Percentiles rank a stretch among this genome's conserved stretches.
phyloP scores from a whole-genome alignment of 1,140 invertebrate species.

The Drosophila lini region DNA sequence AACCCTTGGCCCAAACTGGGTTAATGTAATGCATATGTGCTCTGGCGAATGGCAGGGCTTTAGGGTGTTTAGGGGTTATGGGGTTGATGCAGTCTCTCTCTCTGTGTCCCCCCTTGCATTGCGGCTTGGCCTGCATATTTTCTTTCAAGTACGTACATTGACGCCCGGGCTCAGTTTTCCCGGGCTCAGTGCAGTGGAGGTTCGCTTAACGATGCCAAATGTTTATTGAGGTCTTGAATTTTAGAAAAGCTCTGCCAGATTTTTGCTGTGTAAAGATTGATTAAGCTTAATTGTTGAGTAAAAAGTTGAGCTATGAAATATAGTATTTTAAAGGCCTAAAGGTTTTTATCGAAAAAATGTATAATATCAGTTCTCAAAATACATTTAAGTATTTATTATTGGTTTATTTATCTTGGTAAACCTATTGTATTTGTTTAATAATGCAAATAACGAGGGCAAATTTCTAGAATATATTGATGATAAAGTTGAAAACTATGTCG shows the following conservation, averaged over 20 bases:
- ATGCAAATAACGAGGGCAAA: not conserved
- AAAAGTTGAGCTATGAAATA: no score
- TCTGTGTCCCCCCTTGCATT: conserved; percentile 11
- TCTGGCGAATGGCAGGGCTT: conserved; percentile 12
- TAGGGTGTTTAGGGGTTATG: conserved; percentile 8
- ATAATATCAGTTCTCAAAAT: not conserved
- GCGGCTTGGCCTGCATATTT: conserved; percentile 72
- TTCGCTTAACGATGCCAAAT: conserved; percentile 23
- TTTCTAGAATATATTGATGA: not conserved
- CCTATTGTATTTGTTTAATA: not conserved
- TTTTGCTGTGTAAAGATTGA: not conserved
- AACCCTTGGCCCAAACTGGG: conserved; percentile 67
- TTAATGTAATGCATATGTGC: conserved; percentile 74
- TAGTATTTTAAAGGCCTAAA: no score
- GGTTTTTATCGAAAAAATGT: not conserved
- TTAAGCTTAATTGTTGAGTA: not conserved
- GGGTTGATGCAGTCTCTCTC: conserved; percentile 40
- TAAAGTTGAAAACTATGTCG: not conserved
- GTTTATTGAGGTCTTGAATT: conserved; percentile 23
- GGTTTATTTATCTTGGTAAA: not conserved
- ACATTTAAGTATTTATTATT: not conserved
- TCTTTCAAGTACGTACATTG: conserved; percentile 79
- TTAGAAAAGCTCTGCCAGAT: conserved; percentile 4
- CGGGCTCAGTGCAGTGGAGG: conserved; percentile 14
- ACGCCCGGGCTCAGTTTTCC: conserved; percentile 55